Evolutionary conservation across 2,113 vertebrate genomes (phyloP).

Genomic region (Rhinopithecus roxellana): DNA sequence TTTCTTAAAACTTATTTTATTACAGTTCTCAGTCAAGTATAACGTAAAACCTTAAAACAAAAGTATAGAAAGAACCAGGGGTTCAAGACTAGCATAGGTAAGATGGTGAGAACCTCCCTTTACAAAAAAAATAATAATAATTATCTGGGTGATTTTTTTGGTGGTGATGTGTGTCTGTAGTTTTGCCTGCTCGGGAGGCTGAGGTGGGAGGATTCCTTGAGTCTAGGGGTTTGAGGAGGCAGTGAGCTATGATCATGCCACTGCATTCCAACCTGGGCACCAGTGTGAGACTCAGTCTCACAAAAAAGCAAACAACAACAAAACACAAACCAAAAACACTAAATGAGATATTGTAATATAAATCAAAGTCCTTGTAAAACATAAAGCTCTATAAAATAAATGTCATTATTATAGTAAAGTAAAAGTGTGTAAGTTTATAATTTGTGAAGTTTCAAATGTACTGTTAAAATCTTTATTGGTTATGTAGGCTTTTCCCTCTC

Average conservation of each 20-base stretch:
- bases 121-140: too few species aligned
- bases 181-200: too few species aligned
- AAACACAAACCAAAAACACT: neutral
- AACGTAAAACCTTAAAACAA: neutral
- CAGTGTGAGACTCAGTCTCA: too few species aligned
- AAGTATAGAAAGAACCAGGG: neutral
- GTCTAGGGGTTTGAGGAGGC: too few species aligned
- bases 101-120: too few species aligned
- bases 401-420: neutral
- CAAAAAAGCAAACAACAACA: too few species aligned
- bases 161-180: too few species aligned
- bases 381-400: neutral
- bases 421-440: neutral
- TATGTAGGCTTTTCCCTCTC: neutral
- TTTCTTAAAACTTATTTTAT: conserved; percentile 8
- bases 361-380: neutral
- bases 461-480: neutral
- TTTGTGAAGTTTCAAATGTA: neutral
- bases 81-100: too few species aligned
- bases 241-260: too few species aligned
- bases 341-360: neutral
- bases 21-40: neutral
- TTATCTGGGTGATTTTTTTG: too few species aligned
- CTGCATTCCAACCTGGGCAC: too few species aligned
- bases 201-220: too few species aligned